Evolutionary conservation across 2,797 vertebrate species (phyloP).

Genomic region (Australoheros facetus): DNA sequence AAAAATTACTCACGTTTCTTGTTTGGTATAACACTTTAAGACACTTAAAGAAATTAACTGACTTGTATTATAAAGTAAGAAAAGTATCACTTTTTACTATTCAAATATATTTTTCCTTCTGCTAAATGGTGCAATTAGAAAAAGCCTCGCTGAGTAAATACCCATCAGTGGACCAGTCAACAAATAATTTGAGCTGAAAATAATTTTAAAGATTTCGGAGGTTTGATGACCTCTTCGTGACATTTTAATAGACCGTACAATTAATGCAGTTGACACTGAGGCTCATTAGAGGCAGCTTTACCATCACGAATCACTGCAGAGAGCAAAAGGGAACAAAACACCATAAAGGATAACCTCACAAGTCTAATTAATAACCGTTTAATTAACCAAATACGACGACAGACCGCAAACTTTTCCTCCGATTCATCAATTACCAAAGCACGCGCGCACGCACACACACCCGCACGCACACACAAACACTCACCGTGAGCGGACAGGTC

Average conservation of each 20-base stretch:
- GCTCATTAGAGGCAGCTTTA: not conserved
- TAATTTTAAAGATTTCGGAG: not conserved
- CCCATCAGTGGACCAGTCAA: not conserved
- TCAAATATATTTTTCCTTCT: not conserved
- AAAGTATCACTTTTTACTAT: accelerated
- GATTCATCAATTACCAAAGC: not conserved
- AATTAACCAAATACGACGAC: too few relatives aligned
- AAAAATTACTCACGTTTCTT: not conserved
- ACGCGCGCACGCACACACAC: too few relatives aligned
- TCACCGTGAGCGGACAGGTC: slow-evolving; percentile 47
- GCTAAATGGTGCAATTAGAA: too few relatives aligned
- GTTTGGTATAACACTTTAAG: not conserved
- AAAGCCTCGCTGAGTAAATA: not conserved
- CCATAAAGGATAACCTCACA: not conserved
- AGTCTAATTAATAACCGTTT: not conserved
- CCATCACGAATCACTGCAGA: not conserved
- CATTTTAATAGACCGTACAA: not conserved
- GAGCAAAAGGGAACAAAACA: not conserved
- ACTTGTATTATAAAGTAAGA: too few relatives aligned
- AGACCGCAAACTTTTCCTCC: not conserved
- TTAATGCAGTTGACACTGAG: not conserved
- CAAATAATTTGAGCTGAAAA: not conserved
- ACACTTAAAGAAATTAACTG: not conserved
- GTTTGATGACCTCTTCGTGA: not conserved
- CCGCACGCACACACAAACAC: not conserved